Evolutionary conservation across 2,113 vertebrate species (phyloP).

Genomic region (Etia nguti): DNA sequence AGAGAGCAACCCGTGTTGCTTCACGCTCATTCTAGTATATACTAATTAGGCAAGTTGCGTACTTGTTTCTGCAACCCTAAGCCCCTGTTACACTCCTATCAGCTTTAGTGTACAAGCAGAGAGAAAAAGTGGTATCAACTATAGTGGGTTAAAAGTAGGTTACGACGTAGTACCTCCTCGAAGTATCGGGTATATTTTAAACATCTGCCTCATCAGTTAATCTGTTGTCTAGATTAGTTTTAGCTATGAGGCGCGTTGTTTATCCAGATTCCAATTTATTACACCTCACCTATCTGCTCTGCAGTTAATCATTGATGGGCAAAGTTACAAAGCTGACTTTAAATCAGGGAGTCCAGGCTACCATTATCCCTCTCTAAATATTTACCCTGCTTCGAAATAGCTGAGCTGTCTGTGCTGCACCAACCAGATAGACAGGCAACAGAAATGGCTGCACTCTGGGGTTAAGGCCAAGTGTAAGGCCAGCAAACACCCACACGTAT

Average conservation of each 20-base stretch:
- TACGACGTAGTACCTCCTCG: not conserved
- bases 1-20: not conserved
- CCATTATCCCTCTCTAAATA: constrained; percentile 62
- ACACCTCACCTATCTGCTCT: not conserved
- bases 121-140: not conserved
- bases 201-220: not conserved
- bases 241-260: not conserved
- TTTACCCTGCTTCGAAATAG: constrained; percentile 60
- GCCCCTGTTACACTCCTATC: not conserved
- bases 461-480: constrained; percentile 34
- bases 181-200: not conserved
- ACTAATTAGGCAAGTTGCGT: not conserved
- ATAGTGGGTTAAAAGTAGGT: not conserved
- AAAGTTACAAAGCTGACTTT: constrained; percentile 38
- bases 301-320: constrained; percentile 47
- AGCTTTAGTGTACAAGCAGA: not conserved
- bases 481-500: not conserved
- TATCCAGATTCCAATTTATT: constrained; percentile 1
- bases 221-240: not conserved
- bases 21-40: not conserved
- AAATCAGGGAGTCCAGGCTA: constrained; percentile 50
- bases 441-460: not conserved
- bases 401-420: constrained; percentile 44
- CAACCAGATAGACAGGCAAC: constrained; percentile 38
- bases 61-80: not conserved